A percentile compares a stretch with the other conserved stretches of the same genome.
These are phyloP conservation scores for Galerucella pusilla DNA, from an alignment of 2,888 invertebrate species.

Conservation along the genomic window DNA sequence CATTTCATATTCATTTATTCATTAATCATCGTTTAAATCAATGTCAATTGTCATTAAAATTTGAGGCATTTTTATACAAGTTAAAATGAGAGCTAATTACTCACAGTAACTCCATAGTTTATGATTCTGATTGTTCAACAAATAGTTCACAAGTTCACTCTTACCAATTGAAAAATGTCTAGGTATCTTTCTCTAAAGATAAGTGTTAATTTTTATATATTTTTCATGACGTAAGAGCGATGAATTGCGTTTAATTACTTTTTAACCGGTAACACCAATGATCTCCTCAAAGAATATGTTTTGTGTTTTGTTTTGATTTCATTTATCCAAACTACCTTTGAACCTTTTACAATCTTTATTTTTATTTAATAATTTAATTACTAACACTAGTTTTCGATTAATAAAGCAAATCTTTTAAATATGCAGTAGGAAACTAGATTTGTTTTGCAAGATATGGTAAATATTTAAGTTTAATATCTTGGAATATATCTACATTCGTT, in stretches of 20 bases:
- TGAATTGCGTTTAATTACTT: not conserved
- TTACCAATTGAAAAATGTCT: too few relatives aligned
- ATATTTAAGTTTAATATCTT: not conserved
- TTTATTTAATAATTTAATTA: conserved; percentile 2
- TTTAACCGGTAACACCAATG: not conserved
- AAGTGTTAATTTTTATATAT: not conserved
- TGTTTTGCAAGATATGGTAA: not conserved
- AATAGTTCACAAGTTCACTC: too few relatives aligned
- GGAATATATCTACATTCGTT: not conserved
- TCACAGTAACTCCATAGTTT: too few relatives aligned
- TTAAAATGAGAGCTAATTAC: too few relatives aligned
- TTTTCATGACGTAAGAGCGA: not conserved
- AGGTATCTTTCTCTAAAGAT: too few relatives aligned
- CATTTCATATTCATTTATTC: too few relatives aligned
- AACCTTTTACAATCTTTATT: not conserved
- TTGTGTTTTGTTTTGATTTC: conserved; percentile 1
- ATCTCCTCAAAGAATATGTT: not conserved
- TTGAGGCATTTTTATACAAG: too few relatives aligned
- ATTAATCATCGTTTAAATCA: too few relatives aligned
- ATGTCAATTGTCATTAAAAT: too few relatives aligned
- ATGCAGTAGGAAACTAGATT: not conserved
- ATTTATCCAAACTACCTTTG: not conserved
- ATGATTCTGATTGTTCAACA: too few relatives aligned
- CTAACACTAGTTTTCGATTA: not conserved
- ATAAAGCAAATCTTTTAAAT: not conserved